Evolutionary conservation across 2,113 vertebrate genomes (phyloP), one percentile per base, ranked within the genome.

Genomic region (Oryzias curvinotus): DNA sequence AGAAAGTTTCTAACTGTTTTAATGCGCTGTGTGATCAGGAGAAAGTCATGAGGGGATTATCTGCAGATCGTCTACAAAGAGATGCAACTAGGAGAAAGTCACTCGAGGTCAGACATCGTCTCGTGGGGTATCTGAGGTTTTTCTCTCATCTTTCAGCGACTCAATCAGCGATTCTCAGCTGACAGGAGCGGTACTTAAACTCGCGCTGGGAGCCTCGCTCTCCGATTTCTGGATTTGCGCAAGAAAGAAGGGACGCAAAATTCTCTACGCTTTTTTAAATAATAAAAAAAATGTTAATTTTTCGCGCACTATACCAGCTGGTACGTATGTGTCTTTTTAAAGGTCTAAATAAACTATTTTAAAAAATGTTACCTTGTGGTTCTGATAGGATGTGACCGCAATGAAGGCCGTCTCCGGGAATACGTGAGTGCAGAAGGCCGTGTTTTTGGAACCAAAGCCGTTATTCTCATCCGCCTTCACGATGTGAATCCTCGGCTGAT

Each of bases 401-500:
- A 99, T 98, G 87, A 99, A 99, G 2, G 96, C 93, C 0, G 97
- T 99, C 90, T 99, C 97, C 0, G 96, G 93, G 84, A 98, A 99
- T 71, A 98, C 95, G 28, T 98, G 96, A 2, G 97, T 98, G 88
- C 96, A 98, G 88, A 98, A 99, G 5, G 97, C 96, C 0, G 97
- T 99, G 88, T 98, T 98, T 86, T 98, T 98, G 55, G 97, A 98
- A 52, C 96, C 96, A 43, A 99, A 99, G 16, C 97, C 97, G 76
- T 99, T 99, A 72, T 98, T 98, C 86, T 99, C 97, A 42, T 99
- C 97, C 0, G 97, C 97, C 78, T 98, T 98, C 57, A 99, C 97
- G 14, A 99, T 98, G 86, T 99, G 97, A 61, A 99, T 95, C 87
- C 97, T 89, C 51, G 97, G 97, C 65, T 99, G 97, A 65, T 99